Conservation (phyloP, 2,113 vertebrate genomes). For the Corythaeola cristata region DNA sequence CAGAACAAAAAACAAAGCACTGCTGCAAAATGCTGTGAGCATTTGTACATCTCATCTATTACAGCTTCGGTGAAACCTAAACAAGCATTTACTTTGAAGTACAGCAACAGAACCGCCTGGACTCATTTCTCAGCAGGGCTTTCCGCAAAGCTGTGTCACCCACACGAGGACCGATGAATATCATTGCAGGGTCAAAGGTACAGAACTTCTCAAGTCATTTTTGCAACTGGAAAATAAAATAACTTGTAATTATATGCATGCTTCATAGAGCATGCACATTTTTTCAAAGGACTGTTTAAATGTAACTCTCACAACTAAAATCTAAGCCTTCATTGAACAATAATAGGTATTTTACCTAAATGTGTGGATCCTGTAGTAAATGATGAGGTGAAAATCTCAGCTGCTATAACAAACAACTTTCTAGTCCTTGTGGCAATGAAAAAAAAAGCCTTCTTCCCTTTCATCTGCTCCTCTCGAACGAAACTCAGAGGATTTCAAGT, state of each 20-base stretch:
- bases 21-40: not conserved
- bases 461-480: not conserved
- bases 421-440: not conserved
- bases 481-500: not conserved
- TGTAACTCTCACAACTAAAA: not conserved
- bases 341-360: not conserved
- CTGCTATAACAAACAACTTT: not conserved
- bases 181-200: not conserved
- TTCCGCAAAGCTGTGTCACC: not conserved
- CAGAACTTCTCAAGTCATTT: not conserved
- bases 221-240: not conserved
- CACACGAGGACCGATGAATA: not conserved
- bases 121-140: not conserved
- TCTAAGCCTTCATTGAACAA: not conserved
- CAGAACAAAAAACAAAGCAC: not conserved
- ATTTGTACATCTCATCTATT: not conserved
- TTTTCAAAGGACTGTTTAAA: not conserved
- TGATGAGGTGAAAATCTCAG: not conserved
- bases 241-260: fast-evolving
- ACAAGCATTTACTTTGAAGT: not conserved
- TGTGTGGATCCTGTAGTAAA: not conserved
- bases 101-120: not conserved
- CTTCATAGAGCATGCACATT: not conserved
- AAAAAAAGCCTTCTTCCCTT: not conserved
- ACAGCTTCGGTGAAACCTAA: not conserved